phyloP scores from a whole-genome alignment of 2,797 vertebrate species.

The Botia kubotai region DNA sequence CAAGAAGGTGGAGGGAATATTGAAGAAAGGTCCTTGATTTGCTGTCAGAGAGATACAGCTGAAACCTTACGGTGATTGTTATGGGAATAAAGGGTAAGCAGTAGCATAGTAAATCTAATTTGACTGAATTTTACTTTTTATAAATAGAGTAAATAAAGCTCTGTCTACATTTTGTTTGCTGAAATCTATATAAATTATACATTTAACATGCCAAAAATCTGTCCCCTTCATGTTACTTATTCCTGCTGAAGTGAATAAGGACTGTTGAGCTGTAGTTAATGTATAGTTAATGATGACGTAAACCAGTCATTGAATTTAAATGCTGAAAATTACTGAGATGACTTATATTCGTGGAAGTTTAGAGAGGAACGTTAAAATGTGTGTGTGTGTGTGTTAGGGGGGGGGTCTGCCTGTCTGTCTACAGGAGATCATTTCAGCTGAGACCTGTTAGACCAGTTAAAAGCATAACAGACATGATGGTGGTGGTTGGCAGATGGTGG shows the following conservation, averaged over 20 bases:
- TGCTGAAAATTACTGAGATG: background rate
- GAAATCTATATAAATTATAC: background rate
- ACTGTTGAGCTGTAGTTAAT: background rate
- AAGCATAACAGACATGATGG: conserved; percentile 1
- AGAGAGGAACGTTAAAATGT: background rate
- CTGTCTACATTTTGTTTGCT: background rate
- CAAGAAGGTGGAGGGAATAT: background rate
- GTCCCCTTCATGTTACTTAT: background rate
- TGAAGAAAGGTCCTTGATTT: background rate
- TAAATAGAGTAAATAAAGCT: background rate
- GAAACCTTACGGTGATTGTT: no score
- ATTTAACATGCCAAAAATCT: background rate
- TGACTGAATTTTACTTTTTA: no score
- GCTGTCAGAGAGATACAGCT: background rate
- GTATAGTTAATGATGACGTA: no score
- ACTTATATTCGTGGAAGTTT: background rate
- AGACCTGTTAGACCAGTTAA: conserved; percentile 26
- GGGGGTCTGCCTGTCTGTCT: conserved; percentile 6
- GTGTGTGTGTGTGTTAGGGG: background rate
- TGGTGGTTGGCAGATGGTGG: conserved; percentile 17
- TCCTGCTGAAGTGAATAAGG: background rate
- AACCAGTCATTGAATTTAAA: no score
- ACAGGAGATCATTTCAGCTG: background rate
- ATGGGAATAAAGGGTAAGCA: no score
- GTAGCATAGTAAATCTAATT: no score